Evolutionary conservation across 2,797 vertebrate species (phyloP).

Genomic region (Anniella stebbinsi): DNA sequence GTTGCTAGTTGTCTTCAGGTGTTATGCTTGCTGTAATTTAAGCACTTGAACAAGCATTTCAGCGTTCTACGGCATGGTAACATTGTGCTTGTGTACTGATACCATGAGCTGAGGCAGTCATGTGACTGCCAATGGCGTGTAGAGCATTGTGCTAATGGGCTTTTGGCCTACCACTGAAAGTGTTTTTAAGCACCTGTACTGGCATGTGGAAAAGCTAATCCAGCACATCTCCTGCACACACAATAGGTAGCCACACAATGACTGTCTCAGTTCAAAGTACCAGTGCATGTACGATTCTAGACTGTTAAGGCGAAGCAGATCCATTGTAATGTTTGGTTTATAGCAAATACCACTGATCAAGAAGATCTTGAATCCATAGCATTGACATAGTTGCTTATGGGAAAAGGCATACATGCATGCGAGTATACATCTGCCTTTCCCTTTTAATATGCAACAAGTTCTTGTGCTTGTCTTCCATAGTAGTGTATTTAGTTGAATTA

Average conservation of each 20-base stretch:
- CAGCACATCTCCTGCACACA: background rate
- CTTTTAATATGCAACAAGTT: background rate
- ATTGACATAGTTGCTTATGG: background rate
- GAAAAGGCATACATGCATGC: background rate
- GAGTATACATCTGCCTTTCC: background rate
- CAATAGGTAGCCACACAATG: background rate
- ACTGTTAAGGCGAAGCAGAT: background rate
- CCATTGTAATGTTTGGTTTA: background rate
- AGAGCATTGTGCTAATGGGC: background rate
- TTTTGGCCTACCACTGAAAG: background rate
- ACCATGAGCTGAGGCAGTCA: background rate
- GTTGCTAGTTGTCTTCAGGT: background rate
- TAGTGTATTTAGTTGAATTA: background rate
- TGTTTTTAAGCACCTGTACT: background rate
- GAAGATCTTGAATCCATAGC: background rate
- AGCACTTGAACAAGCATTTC: background rate
- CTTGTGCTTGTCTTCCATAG: background rate
- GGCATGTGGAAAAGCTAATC: background rate
- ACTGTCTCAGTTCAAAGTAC: background rate
- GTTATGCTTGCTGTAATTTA: background rate
- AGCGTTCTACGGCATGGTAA: background rate
- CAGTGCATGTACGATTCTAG: too few species aligned
- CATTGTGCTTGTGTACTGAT: background rate
- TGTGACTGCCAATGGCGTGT: background rate
- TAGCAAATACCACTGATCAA: background rate